These are phyloP conservation scores for Parnassius orleans DNA, from an alignment of 2,888 invertebrate species.

Conservation along the genomic window DNA sequence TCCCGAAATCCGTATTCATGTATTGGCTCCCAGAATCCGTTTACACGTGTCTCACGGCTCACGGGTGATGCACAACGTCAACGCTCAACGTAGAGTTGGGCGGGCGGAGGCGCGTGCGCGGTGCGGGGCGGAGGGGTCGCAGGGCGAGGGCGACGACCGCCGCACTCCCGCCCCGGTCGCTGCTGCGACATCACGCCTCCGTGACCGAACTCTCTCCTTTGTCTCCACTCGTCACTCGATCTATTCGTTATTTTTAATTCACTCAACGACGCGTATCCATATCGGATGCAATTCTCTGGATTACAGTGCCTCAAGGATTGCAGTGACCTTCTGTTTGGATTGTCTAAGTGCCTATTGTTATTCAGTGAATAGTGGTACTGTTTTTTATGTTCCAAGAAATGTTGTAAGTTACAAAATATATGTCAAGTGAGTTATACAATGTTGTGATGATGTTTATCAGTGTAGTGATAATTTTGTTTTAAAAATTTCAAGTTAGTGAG, in stretches of 20 bases:
- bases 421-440: conserved; percentile 5
- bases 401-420: conserved; percentile 5
- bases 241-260: conserved; percentile 63
- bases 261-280: conserved; percentile 39
- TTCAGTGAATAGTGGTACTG: conserved; percentile 20
- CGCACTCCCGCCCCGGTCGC: conserved; percentile 67
- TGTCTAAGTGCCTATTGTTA: conserved; percentile 27
- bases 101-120: conserved; percentile 62
- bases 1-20: conserved; percentile 53
- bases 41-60: conserved; percentile 57
- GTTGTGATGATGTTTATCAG: conserved; percentile 27
- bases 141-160: conserved; percentile 45
- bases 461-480: conserved; percentile 15
- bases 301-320: conserved; percentile 76
- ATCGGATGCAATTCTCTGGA: conserved; percentile 57
- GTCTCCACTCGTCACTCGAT: conserved; percentile 56
- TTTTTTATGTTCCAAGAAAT: conserved; percentile 7
- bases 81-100: conserved; percentile 54
- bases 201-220: conserved; percentile 48
- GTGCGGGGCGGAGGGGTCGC: conserved; percentile 51
- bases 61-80: conserved; percentile 57
- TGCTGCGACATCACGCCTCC: conserved; percentile 48
- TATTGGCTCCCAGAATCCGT: conserved; percentile 59
- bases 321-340: conserved; percentile 63
- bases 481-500: conserved; percentile 37